phyloP scores from a whole-genome alignment of 1,140 invertebrate genomes.

The Drosophila nannoptera region DNA sequence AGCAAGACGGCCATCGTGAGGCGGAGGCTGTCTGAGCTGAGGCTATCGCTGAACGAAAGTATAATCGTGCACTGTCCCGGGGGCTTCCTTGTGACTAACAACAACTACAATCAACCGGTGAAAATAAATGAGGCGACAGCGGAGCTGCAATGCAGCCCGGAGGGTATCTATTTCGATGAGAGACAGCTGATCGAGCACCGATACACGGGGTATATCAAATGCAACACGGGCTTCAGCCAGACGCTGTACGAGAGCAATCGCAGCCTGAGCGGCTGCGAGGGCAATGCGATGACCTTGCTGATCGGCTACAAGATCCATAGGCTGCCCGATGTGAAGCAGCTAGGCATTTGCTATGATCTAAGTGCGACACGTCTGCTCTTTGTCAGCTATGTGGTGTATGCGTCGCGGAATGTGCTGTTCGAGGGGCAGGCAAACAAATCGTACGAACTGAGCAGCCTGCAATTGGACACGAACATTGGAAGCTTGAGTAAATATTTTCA shows the following conservation, averaged over 20 bases:
- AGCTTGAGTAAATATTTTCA: constrained; percentile 17
- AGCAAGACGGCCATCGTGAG: constrained; percentile 24
- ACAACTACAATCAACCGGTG: too few species aligned
- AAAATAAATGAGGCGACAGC: constrained; percentile 1
- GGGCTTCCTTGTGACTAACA: constrained; percentile 4
- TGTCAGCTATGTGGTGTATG: constrained; percentile 23
- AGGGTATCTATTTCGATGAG: constrained; percentile 10
- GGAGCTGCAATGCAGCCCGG: background rate
- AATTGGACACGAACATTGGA: constrained; percentile 20
- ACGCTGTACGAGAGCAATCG: constrained; percentile 26
- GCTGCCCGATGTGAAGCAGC: constrained; percentile 12
- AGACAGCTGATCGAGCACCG: background rate
- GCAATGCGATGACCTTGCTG: constrained; percentile 15
- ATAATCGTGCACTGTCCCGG: constrained; percentile 26
- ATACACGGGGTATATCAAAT: background rate
- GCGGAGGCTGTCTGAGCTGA: background rate
- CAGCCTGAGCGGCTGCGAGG: constrained; percentile 15
- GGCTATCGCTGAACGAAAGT: constrained; percentile 13
- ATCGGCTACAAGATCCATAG: constrained; percentile 14
- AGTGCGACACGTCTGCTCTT: constrained; percentile 8
- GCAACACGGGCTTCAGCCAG: background rate
- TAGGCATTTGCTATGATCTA: constrained; percentile 33
- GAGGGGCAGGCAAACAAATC: background rate
- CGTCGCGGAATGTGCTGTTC: constrained; percentile 10
- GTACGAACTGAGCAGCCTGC: constrained; percentile 7